Evolutionary conservation across 2,888 invertebrate species (phyloP), one percentile per base, ranked within the genome.

Genomic region (Azorinus chamasolen): DNA sequence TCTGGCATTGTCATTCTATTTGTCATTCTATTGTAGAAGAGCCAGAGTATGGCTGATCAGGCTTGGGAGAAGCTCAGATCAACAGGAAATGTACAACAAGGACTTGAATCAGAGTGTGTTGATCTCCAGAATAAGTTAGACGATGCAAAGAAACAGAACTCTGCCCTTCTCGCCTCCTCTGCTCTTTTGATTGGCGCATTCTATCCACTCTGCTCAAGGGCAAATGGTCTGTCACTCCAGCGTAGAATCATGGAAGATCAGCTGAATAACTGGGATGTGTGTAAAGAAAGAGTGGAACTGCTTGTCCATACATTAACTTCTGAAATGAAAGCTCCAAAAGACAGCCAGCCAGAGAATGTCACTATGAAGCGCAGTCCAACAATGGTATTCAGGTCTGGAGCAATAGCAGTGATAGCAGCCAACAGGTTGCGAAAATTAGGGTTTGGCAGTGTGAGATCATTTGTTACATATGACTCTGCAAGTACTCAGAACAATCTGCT

Each of bases 61-160:
- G 91, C 91, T 0, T 91, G 91, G 91, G 91, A 92, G 81, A 91
- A 91, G 78, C 86, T 92, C 20, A 79, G 89, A 18, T 83, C 84
- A 37, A 88, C 91, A 4, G 90, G 89, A 14, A 83, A 79, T 32
- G 83, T 91, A 6, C 90, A 91, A 64, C 90, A 90, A 48, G 91
- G 89, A 1, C 81, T 92, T n/a, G 91, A 92, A 78, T 65, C 87
- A 0, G 91, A 92, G 63, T 88, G 89, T 61, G 73, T 75, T 1
- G 85, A 90, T 25, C 87, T 92, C 0, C 89, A 88, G 32, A 76
- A 53, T 12, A 85, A 86, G 54, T 68, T 90, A n/a, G 61, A 75
- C 2, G 86, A 89, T 27, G 37, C 77, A 8, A 84, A 88, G 75
- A 79, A 78, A 59, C 86, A 91, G 48, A 83, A 88, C 58, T 69